Base-by-base conservation (phyloP, 2,113 vertebrate species). In the Phocoena sinus region DNA sequence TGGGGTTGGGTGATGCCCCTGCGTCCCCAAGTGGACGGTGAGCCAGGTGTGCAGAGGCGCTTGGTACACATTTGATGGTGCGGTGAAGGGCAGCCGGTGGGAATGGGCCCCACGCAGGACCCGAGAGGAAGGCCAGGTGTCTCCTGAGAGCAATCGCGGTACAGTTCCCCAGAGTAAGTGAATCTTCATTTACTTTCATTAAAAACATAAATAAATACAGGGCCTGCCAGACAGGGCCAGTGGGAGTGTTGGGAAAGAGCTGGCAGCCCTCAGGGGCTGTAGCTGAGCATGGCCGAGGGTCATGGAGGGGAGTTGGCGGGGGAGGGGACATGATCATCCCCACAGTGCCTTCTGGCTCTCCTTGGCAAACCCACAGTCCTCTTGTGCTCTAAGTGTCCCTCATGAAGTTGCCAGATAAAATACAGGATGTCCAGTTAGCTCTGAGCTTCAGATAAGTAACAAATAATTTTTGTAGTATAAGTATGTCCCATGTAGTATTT, bases 41-140 rank as follows among this genome's bases (percentile, higher is more conserved):
- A 7, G 31, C 8, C 36, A 38, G 5, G 0, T 1, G 11, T 5
- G 58, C 65, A 1, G 10, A 58, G 21, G 6, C 18, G 0, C 23
- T 2, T 1, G 56, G 1, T 15, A 12, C n/a, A 56, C 38, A 25
- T 3, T 25, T 11, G 31, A 18, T 0, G 11, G 17, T 0, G 8
- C 47, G 28, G 1, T 26, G 68, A 20, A 33, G 10, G 3, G 53
- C 2, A 0, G 47, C 63, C 15, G 2, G 20, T 3, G 38, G 70
- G 73, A 14, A 25, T 12, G 1, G 26, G 38, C 63, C 76, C 77
- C 47, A 2, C 6, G 0, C 14, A 1, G 50, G 58, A 58, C 44
- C 4, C 68, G 41, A 8, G 6, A n/a, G 71, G 8, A 13, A 31
- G 70, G 36, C 93, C 96, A 71, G 70, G 84, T 53, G 93, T 33